Evolutionary conservation across 2,113 vertebrate genomes (phyloP).

Genomic region (Danionella cerebrum): DNA sequence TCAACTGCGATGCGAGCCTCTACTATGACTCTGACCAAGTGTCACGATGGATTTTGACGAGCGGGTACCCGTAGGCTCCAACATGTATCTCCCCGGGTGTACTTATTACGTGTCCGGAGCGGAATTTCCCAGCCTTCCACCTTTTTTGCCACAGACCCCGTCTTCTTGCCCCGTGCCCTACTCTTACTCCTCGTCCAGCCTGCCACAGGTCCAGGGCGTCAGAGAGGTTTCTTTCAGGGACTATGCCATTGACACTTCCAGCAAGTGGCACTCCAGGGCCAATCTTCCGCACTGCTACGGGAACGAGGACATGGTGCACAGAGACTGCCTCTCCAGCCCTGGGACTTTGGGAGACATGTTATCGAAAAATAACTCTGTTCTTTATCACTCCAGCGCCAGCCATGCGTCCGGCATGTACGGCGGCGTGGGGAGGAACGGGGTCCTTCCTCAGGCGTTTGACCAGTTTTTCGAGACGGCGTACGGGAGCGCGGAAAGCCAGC

Average conservation of each 20-base stretch:
- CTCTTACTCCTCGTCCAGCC: slow-evolving; percentile 88
- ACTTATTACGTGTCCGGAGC: slow-evolving; percentile 98
- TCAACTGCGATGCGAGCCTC: slow-evolving; percentile 84
- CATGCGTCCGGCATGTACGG: slow-evolving; percentile 83
- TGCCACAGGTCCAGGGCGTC: slow-evolving; percentile 95
- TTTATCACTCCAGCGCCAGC: slow-evolving; percentile 76
- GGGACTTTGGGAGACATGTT: slow-evolving; percentile 84
- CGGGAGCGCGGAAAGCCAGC: slow-evolving; percentile 73
- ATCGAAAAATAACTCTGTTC: slow-evolving; percentile 79
- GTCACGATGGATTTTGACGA: slow-evolving; percentile 99
- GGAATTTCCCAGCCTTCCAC: slow-evolving; percentile 95
- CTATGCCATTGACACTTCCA: slow-evolving; percentile 91
- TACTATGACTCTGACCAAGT: slow-evolving; percentile 76
- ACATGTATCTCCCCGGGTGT: slow-evolving; percentile 99
- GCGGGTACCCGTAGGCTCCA: slow-evolving; percentile 90
- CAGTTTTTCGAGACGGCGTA: slow-evolving; percentile 98
- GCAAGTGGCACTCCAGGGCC: slow-evolving; percentile 95
- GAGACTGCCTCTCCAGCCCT: slow-evolving; percentile 84
- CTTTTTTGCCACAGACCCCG: slow-evolving; percentile 95
- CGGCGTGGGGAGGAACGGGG: slow-evolving; percentile 87
- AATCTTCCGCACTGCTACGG: slow-evolving; percentile 90
- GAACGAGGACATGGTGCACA: slow-evolving; percentile 90
- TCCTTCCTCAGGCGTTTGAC: slow-evolving; percentile 94
- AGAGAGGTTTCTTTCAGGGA: slow-evolving; percentile 98
- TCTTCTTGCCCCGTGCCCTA: slow-evolving; percentile 96